Base-by-base conservation (phyloP, 2,888 invertebrate species). In the Nephrocerus scutellatus region DNA sequence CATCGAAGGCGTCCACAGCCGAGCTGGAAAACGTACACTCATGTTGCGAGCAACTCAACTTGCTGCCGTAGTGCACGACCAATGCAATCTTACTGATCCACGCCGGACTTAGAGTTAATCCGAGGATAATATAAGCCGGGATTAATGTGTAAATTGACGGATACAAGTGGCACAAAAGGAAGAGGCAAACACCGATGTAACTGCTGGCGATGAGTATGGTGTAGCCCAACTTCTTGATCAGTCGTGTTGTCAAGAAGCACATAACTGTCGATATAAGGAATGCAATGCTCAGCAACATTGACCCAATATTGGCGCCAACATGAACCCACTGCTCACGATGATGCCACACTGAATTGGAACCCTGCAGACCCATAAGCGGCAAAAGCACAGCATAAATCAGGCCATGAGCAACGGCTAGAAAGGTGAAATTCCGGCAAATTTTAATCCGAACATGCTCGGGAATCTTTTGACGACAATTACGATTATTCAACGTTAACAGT, bases 401-500 rank as follows among this genome's bases (percentile, higher is more conserved):
- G 2, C 64, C 62, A 30, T 68, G 66, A 3, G 62, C 62, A 1
- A 69, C 36, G n/a, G 60, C 49, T 7, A 68, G 43, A 33, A 62
- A 58, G 12, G 49, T 62, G 47, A 66, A 69, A 31, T 62, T 63
- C 22, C 57, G 60, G 44, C 63, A 57, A 12, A 66, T 57, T 45
- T 59, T 60, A 7, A 59, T 59, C 1, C 66, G 55, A n/a, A 69
- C 55, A 37, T 68, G 63, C 30, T 59, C 53, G 19, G 68, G 65
- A 43, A 66, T 60, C 47, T 65, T 66, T 47, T 69, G 62, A 8
- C 67, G 59, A 44, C 66, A 63, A 37, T 59, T 63, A 21, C 74
- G 70, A 36, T 72, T 76, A 32, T 75, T 76, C 21, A 69, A 72
- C 1, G 82, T 78, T 36, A 86, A 75, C 10, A 87, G 71, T 1